Percentiles rank a stretch among this genome's conserved stretches.
phyloP scores from a whole-genome alignment of 2,113 vertebrate genomes.

The Percopsis transmontana region DNA sequence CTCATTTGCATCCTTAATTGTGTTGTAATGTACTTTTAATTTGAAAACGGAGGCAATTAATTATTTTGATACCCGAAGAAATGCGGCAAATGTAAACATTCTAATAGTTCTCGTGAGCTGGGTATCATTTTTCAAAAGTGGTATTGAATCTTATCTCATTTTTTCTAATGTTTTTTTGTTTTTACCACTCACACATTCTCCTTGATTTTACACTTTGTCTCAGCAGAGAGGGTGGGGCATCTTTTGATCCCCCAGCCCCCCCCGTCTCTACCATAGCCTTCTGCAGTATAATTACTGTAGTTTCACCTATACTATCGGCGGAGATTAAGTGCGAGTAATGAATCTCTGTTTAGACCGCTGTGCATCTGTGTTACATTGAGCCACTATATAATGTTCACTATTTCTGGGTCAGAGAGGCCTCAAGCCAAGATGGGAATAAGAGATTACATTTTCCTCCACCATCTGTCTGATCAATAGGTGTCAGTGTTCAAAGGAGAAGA shows the following conservation, averaged over 20 bases:
- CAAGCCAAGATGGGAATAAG: conserved; percentile 58
- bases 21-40: conserved; percentile 84
- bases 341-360: conserved; percentile 57
- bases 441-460: conserved; percentile 44
- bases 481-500: conserved; percentile 52
- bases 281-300: conserved; percentile 66
- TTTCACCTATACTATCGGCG: conserved; percentile 72
- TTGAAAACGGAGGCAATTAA: conserved; percentile 81
- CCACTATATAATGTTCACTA: conserved; percentile 20
- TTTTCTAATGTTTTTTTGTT: conserved; percentile 40
- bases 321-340: conserved; percentile 74
- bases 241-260: conserved; percentile 71
- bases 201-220: conserved; percentile 71
- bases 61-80: conserved; percentile 82
- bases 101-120: conserved; percentile 76
- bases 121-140: conserved; percentile 78
- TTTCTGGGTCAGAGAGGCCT: conserved; percentile 63
- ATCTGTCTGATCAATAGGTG: conserved; percentile 66
- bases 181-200: conserved; percentile 62
- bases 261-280: conserved; percentile 65
- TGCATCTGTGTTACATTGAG: background rate
- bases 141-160: conserved; percentile 74
- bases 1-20: conserved; percentile 83
- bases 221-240: conserved; percentile 42
- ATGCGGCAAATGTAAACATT: conserved; percentile 82